Evolutionary conservation across 2,888 invertebrate genomes (phyloP).

Genomic region (Papilio gigon): DNA sequence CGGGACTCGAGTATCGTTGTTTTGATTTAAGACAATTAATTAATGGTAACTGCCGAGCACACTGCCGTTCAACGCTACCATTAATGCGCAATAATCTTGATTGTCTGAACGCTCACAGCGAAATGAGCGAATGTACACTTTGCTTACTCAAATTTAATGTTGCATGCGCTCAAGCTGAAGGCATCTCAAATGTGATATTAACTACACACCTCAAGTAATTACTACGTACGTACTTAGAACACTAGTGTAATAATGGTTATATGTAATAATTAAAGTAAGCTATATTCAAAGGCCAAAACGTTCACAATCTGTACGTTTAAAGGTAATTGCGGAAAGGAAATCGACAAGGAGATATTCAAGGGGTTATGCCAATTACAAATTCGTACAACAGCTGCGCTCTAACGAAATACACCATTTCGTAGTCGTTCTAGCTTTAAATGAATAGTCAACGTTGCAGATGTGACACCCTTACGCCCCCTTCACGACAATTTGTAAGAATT

Average conservation of each 20-base stretch:
- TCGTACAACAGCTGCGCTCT: slow-evolving; percentile 70
- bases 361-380: slow-evolving; percentile 67
- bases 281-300: not conserved
- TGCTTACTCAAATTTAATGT: slow-evolving; percentile 23
- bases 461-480: slow-evolving; percentile 50
- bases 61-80: slow-evolving; percentile 53
- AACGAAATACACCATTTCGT: slow-evolving; percentile 69
- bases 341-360: slow-evolving; percentile 63
- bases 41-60: slow-evolving; percentile 62
- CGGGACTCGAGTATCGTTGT: slow-evolving; percentile 65
- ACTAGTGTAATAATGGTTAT: too few relatives aligned
- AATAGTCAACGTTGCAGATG: slow-evolving; percentile 71
- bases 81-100: slow-evolving; percentile 61
- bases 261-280: not conserved
- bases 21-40: slow-evolving; percentile 77
- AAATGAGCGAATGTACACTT: slow-evolving; percentile 17
- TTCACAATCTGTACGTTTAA: slow-evolving; percentile 27
- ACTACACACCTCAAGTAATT: not conserved
- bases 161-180: slow-evolving; percentile 12
- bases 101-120: slow-evolving; percentile 42
- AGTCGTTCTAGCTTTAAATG: slow-evolving; percentile 76
- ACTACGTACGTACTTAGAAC: not conserved
- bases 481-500: slow-evolving; percentile 41
- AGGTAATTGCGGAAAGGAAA: slow-evolving; percentile 44
- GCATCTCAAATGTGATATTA: slow-evolving; percentile 7